Percentiles rank a stretch among this genome's conserved stretches.
These are phyloP conservation scores for Caiman crocodilus DNA, from an alignment of 2,797 vertebrate species.

Conservation along the genomic window DNA sequence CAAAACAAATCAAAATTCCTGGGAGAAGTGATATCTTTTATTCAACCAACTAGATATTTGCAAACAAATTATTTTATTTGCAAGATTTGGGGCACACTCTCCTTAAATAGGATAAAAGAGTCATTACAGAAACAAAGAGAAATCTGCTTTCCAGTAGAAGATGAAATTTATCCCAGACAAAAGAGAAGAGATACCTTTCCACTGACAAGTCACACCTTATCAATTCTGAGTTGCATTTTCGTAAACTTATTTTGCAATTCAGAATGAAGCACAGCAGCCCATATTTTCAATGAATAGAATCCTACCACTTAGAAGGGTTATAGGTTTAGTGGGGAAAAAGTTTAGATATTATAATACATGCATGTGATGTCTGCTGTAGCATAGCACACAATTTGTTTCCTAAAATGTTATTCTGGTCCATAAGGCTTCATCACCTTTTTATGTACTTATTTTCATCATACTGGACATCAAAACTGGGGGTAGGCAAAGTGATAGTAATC, in stretches of 20 bases:
- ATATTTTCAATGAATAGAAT: not conserved
- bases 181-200: not conserved
- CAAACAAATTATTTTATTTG: too few species aligned
- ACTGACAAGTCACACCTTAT: not conserved
- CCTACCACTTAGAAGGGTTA: not conserved
- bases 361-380: not conserved
- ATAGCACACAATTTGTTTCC: slow-evolving; percentile 10
- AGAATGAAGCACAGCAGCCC: slow-evolving; percentile 12
- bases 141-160: slow-evolving; percentile 43
- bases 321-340: not conserved
- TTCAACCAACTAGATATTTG: too few species aligned
- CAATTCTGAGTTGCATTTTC: slow-evolving; percentile 31
- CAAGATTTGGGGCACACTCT: too few species aligned
- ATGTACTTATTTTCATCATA: slow-evolving; percentile 71
- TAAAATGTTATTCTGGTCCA: slow-evolving; percentile 24
- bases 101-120: too few species aligned
- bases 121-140: slow-evolving; percentile 45
- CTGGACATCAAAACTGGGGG: slow-evolving; percentile 61
- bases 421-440: slow-evolving; percentile 43
- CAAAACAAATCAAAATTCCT: too few species aligned
- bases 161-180: slow-evolving; percentile 12
- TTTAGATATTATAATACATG: not conserved
- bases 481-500: slow-evolving; percentile 52
- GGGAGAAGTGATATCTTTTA: too few species aligned
- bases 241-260: slow-evolving; percentile 6